A percentile compares a stretch with the other conserved stretches of the same genome.
phyloP scores from a whole-genome alignment of 2,113 vertebrate species.

The Grallaria varia region DNA sequence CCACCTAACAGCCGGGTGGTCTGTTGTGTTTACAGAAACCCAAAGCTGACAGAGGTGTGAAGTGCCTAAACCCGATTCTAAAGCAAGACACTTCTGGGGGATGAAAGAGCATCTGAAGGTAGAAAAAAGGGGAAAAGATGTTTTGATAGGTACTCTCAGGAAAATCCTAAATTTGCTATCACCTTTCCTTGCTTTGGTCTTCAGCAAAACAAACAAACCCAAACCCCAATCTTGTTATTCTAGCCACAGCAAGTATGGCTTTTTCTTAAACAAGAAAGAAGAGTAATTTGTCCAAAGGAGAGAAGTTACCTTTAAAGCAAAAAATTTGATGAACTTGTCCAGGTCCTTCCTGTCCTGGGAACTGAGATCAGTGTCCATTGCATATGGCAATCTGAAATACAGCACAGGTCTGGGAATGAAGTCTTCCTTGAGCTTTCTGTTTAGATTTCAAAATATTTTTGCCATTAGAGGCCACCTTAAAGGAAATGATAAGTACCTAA shows the following conservation, averaged over 20 bases:
- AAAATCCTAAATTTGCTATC: conserved; percentile 24
- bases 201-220: neutral
- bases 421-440: neutral
- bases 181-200: neutral
- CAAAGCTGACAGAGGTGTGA: neutral
- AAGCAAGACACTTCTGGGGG: neutral
- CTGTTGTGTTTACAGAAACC: neutral
- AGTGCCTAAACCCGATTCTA: neutral
- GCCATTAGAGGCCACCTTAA: neutral
- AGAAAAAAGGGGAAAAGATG: neutral
- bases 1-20: neutral
- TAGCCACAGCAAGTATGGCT: neutral
- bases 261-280: neutral
- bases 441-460: neutral
- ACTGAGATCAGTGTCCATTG: conserved; percentile 96
- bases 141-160: neutral
- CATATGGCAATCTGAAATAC: conserved; percentile 77
- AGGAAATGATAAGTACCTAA: neutral
- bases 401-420: neutral
- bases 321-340: conserved; percentile 99
- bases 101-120: neutral
- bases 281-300: neutral
- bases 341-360: conserved; percentile 97
- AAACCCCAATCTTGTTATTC: neutral
- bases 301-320: conserved; percentile 91